phyloP scores from a whole-genome alignment of 1,140 invertebrate species.

The Atta texana region DNA sequence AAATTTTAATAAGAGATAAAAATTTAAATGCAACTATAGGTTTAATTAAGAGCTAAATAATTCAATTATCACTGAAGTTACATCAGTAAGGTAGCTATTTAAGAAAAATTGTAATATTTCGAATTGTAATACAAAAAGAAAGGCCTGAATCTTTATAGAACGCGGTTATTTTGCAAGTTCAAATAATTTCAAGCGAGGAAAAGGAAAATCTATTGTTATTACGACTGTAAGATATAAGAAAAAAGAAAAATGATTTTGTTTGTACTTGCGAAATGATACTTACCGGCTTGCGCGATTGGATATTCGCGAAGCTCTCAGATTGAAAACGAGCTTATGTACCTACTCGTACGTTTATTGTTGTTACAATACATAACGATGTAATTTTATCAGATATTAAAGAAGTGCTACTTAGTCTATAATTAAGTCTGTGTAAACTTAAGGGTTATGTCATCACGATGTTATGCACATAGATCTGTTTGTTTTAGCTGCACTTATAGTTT shows the following conservation, averaged over 20 bases:
- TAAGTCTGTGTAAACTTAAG: slow-evolving; percentile 37
- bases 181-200: slow-evolving; percentile 45
- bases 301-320: slow-evolving; percentile 49
- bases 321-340: slow-evolving; percentile 72
- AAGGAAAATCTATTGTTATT: not conserved
- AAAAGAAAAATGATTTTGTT: slow-evolving; percentile 53
- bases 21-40: not conserved
- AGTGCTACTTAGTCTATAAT: slow-evolving; percentile 68
- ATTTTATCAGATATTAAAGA: slow-evolving; percentile 71
- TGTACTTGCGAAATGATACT: slow-evolving; percentile 67
- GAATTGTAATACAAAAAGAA: slow-evolving; percentile 52
- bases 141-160: slow-evolving; percentile 61
- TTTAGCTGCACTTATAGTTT: slow-evolving; percentile 30
- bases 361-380: slow-evolving; percentile 42
- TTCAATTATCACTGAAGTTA: slow-evolving; percentile 23
- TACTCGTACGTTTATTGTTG: slow-evolving; percentile 73
- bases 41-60: slow-evolving; percentile 18
- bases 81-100: not conserved
- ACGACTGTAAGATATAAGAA: not conserved
- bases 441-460: slow-evolving; percentile 4
- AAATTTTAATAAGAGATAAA: slow-evolving; percentile 8
- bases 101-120: slow-evolving; percentile 4
- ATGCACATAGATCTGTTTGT: slow-evolving; percentile 18
- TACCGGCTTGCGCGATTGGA: slow-evolving; percentile 45
- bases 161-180: slow-evolving; percentile 68